Conservation (phyloP, 2,888 invertebrate genomes). For the Agrotis puta region DNA sequence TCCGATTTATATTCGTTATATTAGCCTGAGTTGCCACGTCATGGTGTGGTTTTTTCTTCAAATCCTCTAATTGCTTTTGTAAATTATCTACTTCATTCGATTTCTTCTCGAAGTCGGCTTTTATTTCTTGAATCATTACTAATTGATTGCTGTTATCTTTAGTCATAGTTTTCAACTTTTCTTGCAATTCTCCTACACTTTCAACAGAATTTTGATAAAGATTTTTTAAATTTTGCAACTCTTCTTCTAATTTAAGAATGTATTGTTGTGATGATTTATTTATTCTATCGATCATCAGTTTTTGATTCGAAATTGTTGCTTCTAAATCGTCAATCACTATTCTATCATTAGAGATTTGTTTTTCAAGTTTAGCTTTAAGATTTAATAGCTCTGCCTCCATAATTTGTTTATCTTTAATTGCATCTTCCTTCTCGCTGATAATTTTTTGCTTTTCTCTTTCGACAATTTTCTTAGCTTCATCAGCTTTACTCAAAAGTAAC, state of each 20-base stretch:
- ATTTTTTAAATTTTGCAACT: constrained; percentile 75
- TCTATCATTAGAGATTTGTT: constrained; percentile 76
- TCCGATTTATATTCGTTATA: constrained; percentile 33
- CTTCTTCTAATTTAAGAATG: constrained; percentile 78
- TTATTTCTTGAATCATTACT: constrained; percentile 67
- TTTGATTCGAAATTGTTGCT: constrained; percentile 81
- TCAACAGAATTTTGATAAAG: constrained; percentile 74
- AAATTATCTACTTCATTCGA: constrained; percentile 72
- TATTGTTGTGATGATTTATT: constrained; percentile 77
- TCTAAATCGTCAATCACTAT: constrained; percentile 80
- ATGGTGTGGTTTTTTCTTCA: constrained; percentile 70
- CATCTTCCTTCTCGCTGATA: constrained; percentile 83
- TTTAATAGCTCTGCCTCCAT: constrained; percentile 77
- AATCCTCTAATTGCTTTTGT: constrained; percentile 68
- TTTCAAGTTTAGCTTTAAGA: constrained; percentile 76
- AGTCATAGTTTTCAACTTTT: constrained; percentile 64
- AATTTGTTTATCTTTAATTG: constrained; percentile 74
- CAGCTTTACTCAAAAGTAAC: constrained; percentile 82
- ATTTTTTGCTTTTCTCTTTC: constrained; percentile 86
- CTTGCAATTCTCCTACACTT: constrained; percentile 73
- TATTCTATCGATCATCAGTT: constrained; percentile 80
- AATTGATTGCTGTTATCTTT: constrained; percentile 68
- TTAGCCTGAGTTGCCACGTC: constrained; percentile 65
- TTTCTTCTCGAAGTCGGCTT: constrained; percentile 72
- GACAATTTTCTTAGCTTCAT: constrained; percentile 83